Conservation (phyloP, 2,113 vertebrate species). For the Cynopterus brachyotis region DNA sequence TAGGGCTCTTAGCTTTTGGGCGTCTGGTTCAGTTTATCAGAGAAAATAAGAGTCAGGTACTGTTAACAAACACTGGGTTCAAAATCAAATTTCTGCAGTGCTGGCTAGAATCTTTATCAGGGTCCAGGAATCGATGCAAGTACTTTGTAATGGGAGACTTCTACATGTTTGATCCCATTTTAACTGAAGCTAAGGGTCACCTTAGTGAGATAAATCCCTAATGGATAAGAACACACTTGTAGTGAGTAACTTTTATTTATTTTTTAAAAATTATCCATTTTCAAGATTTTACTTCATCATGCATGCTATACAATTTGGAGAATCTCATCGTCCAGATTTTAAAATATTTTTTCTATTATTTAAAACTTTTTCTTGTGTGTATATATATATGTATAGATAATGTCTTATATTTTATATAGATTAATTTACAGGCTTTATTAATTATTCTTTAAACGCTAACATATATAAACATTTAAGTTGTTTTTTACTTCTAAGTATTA, state of each 20-base stretch:
- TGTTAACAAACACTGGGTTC: neutral
- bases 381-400: neutral
- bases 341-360: neutral
- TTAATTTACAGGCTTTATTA: neutral
- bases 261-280: neutral
- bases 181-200: neutral
- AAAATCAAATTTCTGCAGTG: neutral
- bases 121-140: neutral
- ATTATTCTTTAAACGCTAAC: neutral
- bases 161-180: neutral
- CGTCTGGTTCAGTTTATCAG: neutral
- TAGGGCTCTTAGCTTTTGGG: neutral
- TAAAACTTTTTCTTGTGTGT: neutral
- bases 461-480: neutral
- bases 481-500: constrained; percentile 17
- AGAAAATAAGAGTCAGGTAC: neutral
- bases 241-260: neutral
- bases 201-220: neutral
- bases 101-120: neutral
- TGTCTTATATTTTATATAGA: neutral
- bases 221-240: neutral
- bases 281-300: neutral
- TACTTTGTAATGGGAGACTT: neutral
- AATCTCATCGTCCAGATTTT: neutral
- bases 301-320: neutral